Conservation (phyloP, 1,140 invertebrate genomes). For the Heliconius nattereri region DNA sequence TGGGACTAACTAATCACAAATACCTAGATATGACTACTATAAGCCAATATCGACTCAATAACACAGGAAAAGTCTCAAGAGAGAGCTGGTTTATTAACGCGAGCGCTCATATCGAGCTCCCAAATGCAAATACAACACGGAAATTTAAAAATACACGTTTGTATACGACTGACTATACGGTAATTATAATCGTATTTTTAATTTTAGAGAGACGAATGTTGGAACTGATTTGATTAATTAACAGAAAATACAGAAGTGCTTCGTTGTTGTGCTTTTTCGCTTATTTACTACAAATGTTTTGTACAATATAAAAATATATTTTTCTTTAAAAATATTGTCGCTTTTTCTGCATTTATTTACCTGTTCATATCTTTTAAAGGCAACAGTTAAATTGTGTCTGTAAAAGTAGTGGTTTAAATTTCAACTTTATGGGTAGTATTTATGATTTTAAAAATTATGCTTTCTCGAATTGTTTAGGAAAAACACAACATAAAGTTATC, state of each 20-base stretch:
- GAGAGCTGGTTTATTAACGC: slow-evolving; percentile 23
- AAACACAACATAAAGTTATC: too few species aligned
- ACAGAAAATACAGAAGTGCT: not conserved
- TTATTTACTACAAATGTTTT: not conserved
- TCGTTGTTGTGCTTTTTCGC: not conserved
- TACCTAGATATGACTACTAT: slow-evolving; percentile 52
- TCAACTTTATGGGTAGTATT: too few species aligned
- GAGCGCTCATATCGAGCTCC: slow-evolving; percentile 16
- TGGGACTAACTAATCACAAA: slow-evolving; percentile 50
- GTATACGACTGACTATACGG: not conserved
- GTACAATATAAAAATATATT: not conserved
- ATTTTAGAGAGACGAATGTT: not conserved
- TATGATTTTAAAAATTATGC: too few species aligned
- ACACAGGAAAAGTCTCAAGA: slow-evolving; percentile 23
- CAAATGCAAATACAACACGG: slow-evolving; percentile 24
- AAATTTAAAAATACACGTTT: slow-evolving; percentile 18
- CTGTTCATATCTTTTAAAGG: too few species aligned
- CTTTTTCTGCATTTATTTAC: too few species aligned
- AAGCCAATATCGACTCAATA: slow-evolving; percentile 22
- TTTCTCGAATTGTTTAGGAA: too few species aligned
- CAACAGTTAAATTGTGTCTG: too few species aligned
- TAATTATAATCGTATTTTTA: not conserved
- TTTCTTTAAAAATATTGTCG: not conserved
- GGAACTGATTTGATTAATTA: slow-evolving; percentile 8
- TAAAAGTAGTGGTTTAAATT: too few species aligned